Percentiles rank a stretch among this genome's conserved stretches.
Evolutionary conservation across 1,140 invertebrate genomes (phyloP).

Genomic region (Drosophila jambulina): DNA sequence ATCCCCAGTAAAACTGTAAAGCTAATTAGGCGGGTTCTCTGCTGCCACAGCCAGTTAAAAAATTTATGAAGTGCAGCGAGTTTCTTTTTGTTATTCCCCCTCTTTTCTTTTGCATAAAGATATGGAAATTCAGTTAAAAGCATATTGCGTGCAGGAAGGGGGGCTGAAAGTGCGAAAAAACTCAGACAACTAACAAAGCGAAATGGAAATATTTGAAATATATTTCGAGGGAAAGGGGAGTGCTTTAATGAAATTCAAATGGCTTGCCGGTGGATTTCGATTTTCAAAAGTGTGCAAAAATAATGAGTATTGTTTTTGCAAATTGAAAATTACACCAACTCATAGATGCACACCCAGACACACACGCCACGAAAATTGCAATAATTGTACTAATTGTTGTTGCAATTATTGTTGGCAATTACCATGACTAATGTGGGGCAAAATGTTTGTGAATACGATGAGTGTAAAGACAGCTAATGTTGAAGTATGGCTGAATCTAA

Average conservation of each 20-base stretch:
- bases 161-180: conserved; percentile 65
- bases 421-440: conserved; percentile 79
- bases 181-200: conserved; percentile 57
- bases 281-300: conserved; percentile 52
- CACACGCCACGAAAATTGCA: conserved; percentile 68
- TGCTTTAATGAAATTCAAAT: conserved; percentile 55
- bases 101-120: conserved; percentile 42
- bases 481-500: neutral
- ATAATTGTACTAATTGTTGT: conserved; percentile 82
- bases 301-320: conserved; percentile 72
- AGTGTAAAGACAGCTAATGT: conserved; percentile 17
- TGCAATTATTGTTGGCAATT: conserved; percentile 78
- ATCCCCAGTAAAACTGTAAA: conserved; percentile 63
- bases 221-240: neutral
- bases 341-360: neutral
- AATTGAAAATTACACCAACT: conserved; percentile 72
- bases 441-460: conserved; percentile 69
- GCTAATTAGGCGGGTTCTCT: conserved; percentile 63
- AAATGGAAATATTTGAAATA: conserved; percentile 67
- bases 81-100: conserved; percentile 15
- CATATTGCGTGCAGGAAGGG: conserved; percentile 59
- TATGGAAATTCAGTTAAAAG: conserved; percentile 53
- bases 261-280: conserved; percentile 16
- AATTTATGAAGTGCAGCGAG: conserved; percentile 83
- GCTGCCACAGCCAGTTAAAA: conserved; percentile 64